Percentiles rank a stretch among this genome's conserved stretches.
Conservation (phyloP, 2,888 invertebrate genomes). For the Scaptomyza reducta region DNA sequence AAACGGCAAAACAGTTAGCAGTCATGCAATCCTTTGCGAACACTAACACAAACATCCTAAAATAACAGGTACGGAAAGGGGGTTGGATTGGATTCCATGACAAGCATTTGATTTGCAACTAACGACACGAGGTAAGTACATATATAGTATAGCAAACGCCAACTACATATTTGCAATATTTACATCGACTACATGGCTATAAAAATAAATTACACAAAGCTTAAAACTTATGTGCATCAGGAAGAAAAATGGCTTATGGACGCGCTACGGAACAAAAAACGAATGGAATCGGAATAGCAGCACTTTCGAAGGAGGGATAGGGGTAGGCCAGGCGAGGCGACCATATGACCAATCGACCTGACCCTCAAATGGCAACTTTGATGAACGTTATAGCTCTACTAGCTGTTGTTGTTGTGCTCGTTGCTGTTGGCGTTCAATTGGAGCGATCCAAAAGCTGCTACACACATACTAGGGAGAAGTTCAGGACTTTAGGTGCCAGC, state of each 20-base stretch:
- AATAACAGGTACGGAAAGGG: constrained; percentile 12
- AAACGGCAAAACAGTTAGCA: constrained; percentile 38
- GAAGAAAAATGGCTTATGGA: constrained; percentile 79
- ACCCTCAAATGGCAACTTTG: constrained; percentile 55
- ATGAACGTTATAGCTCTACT: constrained; percentile 70
- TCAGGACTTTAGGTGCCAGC: constrained; percentile 18
- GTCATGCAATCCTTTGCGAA: constrained; percentile 46
- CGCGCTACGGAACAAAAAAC: constrained; percentile 62
- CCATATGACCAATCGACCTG: constrained; percentile 77
- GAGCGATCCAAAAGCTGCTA: constrained; percentile 36
- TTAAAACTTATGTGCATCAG: constrained; percentile 76
- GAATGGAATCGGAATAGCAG: constrained; percentile 35
- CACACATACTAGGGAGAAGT: constrained; percentile 20
- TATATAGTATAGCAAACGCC: constrained; percentile 29
- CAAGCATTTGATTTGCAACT: constrained; percentile 61
- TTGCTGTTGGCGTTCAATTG: constrained; percentile 53
- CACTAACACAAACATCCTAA: constrained; percentile 12
- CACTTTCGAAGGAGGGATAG: neutral
- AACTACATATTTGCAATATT: constrained; percentile 78
- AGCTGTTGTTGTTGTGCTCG: constrained; percentile 8
- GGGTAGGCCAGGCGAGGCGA: constrained; percentile 17
- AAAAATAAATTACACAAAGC: constrained; percentile 76
- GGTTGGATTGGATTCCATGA: constrained; percentile 19
- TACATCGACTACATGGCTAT: constrained; percentile 72
- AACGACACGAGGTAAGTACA: constrained; percentile 42